phyloP scores from a whole-genome alignment of 2,113 vertebrate species.

The Lethenteron camtschaticum region DNA sequence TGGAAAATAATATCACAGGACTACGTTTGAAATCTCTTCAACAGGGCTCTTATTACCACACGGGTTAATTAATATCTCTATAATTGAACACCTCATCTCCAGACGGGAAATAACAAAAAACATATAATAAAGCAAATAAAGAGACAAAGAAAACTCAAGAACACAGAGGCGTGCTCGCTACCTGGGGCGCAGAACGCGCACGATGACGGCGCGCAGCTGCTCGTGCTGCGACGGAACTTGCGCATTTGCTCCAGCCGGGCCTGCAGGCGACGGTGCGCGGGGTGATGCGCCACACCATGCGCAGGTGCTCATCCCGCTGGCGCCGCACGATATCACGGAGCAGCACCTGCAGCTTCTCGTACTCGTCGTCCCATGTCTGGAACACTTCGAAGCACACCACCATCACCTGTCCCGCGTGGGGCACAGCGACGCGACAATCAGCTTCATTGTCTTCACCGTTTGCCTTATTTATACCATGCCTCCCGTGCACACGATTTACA shows the following conservation, averaged over 20 bases:
- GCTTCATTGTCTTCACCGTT: too few species aligned
- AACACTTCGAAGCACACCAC: slow-evolving; percentile 2
- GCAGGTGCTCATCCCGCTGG: background rate
- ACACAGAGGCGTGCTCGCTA: background rate
- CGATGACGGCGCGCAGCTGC: slow-evolving; percentile 4
- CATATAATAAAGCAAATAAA: too few species aligned
- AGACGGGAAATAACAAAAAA: background rate
- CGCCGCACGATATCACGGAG: background rate
- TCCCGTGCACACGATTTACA: too few species aligned
- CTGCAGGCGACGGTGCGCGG: slow-evolving; percentile 4
- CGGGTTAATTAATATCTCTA: too few species aligned
- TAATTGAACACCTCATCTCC: too few species aligned
- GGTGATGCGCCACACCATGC: slow-evolving; percentile 3
- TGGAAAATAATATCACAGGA: too few species aligned
- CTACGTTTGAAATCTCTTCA: too few species aligned
- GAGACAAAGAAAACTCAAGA: background rate
- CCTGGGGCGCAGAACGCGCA: slow-evolving; percentile 4
- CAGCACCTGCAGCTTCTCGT: slow-evolving; percentile 5
- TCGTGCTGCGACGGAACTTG: slow-evolving; percentile 2
- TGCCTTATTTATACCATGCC: too few species aligned
- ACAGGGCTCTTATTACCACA: too few species aligned
- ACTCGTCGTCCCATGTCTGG: background rate
- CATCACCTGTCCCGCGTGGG: background rate
- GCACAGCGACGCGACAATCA: too few species aligned
- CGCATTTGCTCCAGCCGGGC: slow-evolving; percentile 5